Evolutionary conservation across 1,140 invertebrate genomes (phyloP), one percentile per base, ranked within the genome.

Genomic region (Drosophila saltans): DNA sequence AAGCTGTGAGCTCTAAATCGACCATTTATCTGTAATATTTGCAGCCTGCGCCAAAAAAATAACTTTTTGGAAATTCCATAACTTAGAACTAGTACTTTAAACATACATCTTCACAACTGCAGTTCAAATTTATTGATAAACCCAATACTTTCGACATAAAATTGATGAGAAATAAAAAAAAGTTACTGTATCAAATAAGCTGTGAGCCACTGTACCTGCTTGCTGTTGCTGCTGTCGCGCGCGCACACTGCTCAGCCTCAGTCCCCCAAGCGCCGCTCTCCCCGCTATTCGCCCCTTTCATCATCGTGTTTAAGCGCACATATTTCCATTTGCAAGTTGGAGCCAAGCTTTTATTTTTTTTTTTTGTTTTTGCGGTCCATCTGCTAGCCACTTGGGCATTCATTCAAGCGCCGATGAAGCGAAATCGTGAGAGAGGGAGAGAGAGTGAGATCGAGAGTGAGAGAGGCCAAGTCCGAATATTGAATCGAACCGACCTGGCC

Each of bases 331-430:
- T 72, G 72, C 63, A 71, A 66, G 48, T 52, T 28, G 57, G 56
- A 59, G 67, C 68, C 66, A 69, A 77, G 66, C 74, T 84, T 69
- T 66, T 68, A 36, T 65, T 57, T 67, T 77, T 24, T 77, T 24
- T 52, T 52, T 16, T 48, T 39, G 63, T 61, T 66, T 75, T 67
- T 78, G 68, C 78, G 77, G 81, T 84, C 81, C 81, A 85, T 85
- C 84, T 72, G 81, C 81, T 84, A 64, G 75, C 74, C 66, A 72
- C 71, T 74, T 69, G 66, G 72, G 60, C 72, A 83, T 86, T 86
- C 82, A 88, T 86, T 73, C 72, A 86, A 69, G 61, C 48, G 66
- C 52, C 48, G 33, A 57, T 39, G 41, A 48, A 52, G 24, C 64
- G 36, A 60, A 56, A 65, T 65, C 68, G 55, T 65, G 1, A 57